These are phyloP conservation scores for Venustoraphidia nigricollis DNA, from an alignment of 2,888 invertebrate species.

Conservation along the genomic window DNA sequence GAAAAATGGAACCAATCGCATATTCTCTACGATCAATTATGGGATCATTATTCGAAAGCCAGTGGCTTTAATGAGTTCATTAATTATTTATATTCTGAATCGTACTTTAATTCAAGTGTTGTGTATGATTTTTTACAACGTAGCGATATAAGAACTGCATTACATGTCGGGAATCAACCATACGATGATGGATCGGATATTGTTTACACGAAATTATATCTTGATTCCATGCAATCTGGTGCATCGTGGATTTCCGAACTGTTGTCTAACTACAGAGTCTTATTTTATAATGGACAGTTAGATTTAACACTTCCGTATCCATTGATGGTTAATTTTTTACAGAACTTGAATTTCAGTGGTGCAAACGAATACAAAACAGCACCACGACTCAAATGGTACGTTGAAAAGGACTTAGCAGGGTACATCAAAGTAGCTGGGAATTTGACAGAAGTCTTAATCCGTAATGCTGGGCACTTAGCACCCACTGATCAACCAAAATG, in stretches of 20 bases:
- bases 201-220: conserved; percentile 34
- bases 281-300: conserved; percentile 51
- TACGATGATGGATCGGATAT: conserved; percentile 30
- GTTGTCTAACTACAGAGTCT: conserved; percentile 33
- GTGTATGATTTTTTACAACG: conserved; percentile 18
- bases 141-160: conserved; percentile 30
- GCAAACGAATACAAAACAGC: conserved; percentile 41
- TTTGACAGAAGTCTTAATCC: conserved; percentile 47
- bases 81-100: conserved; percentile 46
- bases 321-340: conserved; percentile 43
- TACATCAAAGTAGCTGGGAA: conserved; percentile 48
- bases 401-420: conserved; percentile 46
- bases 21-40: conserved; percentile 14
- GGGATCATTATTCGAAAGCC: conserved; percentile 42
- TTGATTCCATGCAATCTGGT: conserved; percentile 43
- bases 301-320: conserved; percentile 48
- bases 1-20: conserved; percentile 19
- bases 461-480: conserved; percentile 53
- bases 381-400: conserved; percentile 44
- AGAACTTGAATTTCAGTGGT: conserved; percentile 44
- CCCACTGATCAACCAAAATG: conserved; percentile 42
- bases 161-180: conserved; percentile 45
- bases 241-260: conserved; percentile 30
- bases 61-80: conserved; percentile 57
- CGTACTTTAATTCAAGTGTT: conserved; percentile 22